Conservation (phyloP, 2,113 vertebrate genomes). For the Heliornis fulica region DNA sequence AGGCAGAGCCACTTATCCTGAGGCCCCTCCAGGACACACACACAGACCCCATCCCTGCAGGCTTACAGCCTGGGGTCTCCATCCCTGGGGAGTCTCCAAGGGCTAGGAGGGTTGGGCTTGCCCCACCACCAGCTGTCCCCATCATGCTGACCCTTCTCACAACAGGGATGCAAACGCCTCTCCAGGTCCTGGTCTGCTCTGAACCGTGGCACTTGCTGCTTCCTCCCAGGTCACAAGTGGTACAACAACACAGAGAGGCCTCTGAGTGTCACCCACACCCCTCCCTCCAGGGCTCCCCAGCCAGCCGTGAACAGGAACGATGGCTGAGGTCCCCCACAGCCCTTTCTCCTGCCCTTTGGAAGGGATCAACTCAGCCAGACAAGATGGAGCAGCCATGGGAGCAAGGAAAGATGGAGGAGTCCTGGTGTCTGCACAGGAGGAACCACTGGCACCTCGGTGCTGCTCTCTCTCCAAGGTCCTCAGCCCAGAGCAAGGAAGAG, state of each 20-base stretch:
- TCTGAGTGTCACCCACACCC: neutral
- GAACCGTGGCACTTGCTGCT: accelerated
- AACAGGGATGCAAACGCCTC: neutral
- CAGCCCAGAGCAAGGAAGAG: neutral
- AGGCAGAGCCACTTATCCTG: neutral
- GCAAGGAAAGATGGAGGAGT: neutral
- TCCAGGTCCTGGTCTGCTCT: neutral
- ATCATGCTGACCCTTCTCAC: neutral
- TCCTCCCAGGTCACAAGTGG: accelerated
- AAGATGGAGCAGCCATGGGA: accelerated
- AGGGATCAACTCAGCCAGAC: neutral
- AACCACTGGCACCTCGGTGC: neutral
- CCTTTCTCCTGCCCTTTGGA: neutral
- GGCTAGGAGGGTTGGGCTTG: neutral
- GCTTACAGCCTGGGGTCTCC: neutral
- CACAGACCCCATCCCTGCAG: neutral
- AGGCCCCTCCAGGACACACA: neutral
- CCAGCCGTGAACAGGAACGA: neutral
- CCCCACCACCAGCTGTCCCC: neutral
- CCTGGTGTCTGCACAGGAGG: neutral
- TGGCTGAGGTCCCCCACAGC: neutral
- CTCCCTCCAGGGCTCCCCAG: neutral
- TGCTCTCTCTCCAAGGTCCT: no score
- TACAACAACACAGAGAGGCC: neutral
- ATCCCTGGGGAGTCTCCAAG: neutral